Evolutionary conservation across 2,888 invertebrate species (phyloP), one percentile per base, ranked within the genome.

Genomic region (Maniola hyperantus): DNA sequence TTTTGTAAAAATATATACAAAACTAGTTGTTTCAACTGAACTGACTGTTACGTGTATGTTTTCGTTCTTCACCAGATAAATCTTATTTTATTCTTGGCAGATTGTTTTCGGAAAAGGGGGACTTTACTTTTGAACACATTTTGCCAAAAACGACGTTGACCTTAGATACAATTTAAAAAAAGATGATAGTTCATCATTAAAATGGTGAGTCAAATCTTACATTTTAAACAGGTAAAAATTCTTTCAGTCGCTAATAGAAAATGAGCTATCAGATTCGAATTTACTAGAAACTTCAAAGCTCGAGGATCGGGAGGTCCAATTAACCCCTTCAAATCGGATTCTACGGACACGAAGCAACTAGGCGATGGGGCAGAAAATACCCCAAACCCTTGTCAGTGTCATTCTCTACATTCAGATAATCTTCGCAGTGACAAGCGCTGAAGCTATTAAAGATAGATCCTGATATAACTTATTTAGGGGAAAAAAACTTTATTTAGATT

Each of bases 361-460:
- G 69, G 75, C 78, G 78, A 74, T 77, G 77, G 76, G 72, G 77
- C 78, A 77, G 82, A 83, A 84, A 85, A 83, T 80, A 87, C 88
- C 62, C 63, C 54, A 34, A 59, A 70, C 69, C 89, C 89, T 87
- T 86, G 89, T 89, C 89, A 88, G 83, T 85, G 88, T 88, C 88
- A 85, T 76, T 75, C 82, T 81, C 76, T 80, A 81, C 85, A 85
- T 85, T 82, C 78, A 80, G 83, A 83, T 88, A 84, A 87, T 83
- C 83, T 83, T 78, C 77, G 77, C 82, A 84, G 84, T 83, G 85
- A 86, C 80, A 80, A 79, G 79, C 83, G 79, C 76, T 79, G 79
- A 81, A 80, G 83, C 82, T 81, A 79, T 77, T 81, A 81, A 81
- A 81, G 20, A 81, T 79, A 72, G 69, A 72, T 69, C 71, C 55